phyloP scores from a whole-genome alignment of 2,113 vertebrate species.

The Rhineura floridana region DNA sequence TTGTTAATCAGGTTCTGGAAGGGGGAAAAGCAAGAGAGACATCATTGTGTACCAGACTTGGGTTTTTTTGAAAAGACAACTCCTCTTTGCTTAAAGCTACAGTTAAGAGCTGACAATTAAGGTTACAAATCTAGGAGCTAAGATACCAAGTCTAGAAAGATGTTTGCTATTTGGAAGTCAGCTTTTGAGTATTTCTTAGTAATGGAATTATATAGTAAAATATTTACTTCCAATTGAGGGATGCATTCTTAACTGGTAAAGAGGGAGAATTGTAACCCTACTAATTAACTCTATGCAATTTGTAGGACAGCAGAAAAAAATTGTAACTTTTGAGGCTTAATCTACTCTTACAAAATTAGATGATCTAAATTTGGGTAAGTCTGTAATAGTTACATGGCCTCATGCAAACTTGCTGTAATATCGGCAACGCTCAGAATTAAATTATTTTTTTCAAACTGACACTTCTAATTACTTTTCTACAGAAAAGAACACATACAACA shows the following conservation, averaged over 20 bases:
- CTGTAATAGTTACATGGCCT: not conserved
- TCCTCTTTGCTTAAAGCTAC: not conserved
- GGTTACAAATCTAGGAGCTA: not conserved
- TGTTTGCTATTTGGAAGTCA: not conserved
- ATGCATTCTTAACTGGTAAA: not conserved
- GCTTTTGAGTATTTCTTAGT: not conserved
- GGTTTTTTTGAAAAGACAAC: not conserved
- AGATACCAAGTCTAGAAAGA: not conserved
- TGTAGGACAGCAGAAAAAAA: not conserved
- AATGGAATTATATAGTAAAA: not conserved
- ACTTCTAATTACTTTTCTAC: not conserved
- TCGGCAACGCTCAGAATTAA: not conserved
- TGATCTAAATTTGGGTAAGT: not conserved
- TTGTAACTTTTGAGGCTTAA: not conserved
- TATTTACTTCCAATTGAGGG: not conserved
- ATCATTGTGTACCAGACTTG: not conserved
- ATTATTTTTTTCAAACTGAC: not conserved
- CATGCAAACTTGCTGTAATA: not conserved
- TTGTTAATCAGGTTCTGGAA: conserved; percentile 97
- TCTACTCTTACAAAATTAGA: not conserved
- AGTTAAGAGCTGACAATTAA: not conserved
- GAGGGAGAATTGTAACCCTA: not conserved
- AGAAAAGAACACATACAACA: not conserved
- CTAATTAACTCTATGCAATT: not conserved
- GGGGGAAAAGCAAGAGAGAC: conserved; percentile 13